These are phyloP conservation scores for Dasyornis broadbenti DNA, from an alignment of 2,113 vertebrate genomes.

Conservation along the genomic window DNA sequence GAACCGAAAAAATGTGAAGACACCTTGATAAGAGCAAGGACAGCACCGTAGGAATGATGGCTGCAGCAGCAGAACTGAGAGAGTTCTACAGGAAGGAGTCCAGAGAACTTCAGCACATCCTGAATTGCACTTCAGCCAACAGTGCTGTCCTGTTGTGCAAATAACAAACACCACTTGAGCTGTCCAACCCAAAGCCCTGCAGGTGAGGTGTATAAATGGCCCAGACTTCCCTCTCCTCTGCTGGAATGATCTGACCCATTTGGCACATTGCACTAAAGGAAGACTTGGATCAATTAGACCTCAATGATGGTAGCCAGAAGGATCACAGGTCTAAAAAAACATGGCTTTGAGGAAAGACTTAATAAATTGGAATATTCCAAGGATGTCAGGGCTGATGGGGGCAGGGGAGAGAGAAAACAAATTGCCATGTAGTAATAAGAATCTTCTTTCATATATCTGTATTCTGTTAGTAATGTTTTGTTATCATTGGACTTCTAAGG, in stretches of 20 bases:
- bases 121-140: not conserved
- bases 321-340: not conserved
- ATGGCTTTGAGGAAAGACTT: not conserved
- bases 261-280: not conserved
- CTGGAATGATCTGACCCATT: not conserved
- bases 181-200: not conserved
- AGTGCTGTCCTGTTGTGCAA: not conserved
- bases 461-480: slow-evolving; percentile 13
- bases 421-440: not conserved
- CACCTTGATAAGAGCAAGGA: not conserved
- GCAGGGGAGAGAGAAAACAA: not conserved
- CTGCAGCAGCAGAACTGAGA: not conserved
- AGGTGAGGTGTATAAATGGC: not conserved
- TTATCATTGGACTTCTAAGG: slow-evolving; percentile 39
- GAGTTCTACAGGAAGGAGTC: not conserved
- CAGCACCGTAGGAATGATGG: not conserved
- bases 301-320: not conserved
- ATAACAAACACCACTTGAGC: not conserved
- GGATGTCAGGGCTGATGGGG: not conserved
- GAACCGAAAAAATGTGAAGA: not conserved
- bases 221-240: not conserved
- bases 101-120: not conserved
- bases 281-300: not conserved
- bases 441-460: not conserved
- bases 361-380: not conserved